These are phyloP conservation scores for Drosophila bipectinata DNA, from an alignment of 1,140 invertebrate genomes.

Conservation along the genomic window DNA sequence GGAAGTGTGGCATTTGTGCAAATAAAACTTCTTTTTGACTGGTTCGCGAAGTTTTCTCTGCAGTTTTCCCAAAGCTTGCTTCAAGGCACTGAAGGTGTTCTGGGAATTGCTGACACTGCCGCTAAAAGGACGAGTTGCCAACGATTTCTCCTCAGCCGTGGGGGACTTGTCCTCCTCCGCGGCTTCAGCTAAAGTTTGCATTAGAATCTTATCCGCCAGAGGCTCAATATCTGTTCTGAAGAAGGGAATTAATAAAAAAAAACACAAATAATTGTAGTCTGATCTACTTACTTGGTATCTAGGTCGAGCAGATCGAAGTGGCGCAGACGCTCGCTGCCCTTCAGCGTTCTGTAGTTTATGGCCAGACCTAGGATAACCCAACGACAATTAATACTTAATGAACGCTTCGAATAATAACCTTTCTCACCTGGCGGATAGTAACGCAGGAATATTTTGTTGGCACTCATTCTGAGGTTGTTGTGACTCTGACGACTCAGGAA, in stretches of 20 bases:
- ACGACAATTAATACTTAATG: background rate
- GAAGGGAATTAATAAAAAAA: background rate
- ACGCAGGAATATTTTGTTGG: constrained; percentile 87
- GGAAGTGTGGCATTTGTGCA: constrained; percentile 88
- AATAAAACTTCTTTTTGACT: constrained; percentile 87
- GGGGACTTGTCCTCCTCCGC: constrained; percentile 15
- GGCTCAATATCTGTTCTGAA: constrained; percentile 57
- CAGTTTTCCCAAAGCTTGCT: constrained; percentile 84
- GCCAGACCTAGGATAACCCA: constrained; percentile 60
- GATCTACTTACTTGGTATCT: constrained; percentile 83
- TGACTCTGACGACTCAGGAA: constrained; percentile 31
- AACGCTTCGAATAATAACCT: background rate
- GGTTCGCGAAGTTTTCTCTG: constrained; percentile 85
- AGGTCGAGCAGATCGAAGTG: constrained; percentile 88
- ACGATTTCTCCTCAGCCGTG: background rate
- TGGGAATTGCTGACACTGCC: constrained; percentile 41
- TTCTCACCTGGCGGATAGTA: constrained; percentile 88
- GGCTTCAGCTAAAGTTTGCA: constrained; percentile 51
- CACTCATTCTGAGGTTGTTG: constrained; percentile 85
- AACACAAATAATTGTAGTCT: too few relatives aligned
- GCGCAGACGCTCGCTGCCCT: constrained; percentile 82
- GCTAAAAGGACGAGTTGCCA: constrained; percentile 16
- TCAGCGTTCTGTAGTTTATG: constrained; percentile 84
- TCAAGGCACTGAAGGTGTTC: constrained; percentile 72
- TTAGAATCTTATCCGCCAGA: constrained; percentile 53